Conservation (phyloP, 2,113 vertebrate genomes). For the Patagioenas fasciata region DNA sequence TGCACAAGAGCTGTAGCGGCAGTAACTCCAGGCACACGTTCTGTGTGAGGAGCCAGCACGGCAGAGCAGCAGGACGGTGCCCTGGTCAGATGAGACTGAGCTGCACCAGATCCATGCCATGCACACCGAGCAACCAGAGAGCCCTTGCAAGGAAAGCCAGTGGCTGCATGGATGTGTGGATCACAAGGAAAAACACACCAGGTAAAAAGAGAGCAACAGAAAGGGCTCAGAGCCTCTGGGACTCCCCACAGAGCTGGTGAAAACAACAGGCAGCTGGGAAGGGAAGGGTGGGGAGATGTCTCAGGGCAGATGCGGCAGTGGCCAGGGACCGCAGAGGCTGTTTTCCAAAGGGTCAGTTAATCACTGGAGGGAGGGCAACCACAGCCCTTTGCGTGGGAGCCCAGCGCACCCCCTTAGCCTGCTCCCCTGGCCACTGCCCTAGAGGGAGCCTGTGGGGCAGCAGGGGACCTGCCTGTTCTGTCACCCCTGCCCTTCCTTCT, state of each 20-base stretch:
- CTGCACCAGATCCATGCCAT: rapidly evolving
- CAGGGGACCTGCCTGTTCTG: rapidly evolving
- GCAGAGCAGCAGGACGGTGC: not conserved
- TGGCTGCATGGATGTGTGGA: not conserved
- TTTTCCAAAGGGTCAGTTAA: not conserved
- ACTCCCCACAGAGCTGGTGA: not conserved
- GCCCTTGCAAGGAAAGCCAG: not conserved
- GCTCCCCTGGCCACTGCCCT: not conserved
- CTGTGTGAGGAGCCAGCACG: not conserved
- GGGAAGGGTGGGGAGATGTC: not conserved
- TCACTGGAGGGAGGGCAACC: not conserved
- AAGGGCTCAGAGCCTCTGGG: not conserved
- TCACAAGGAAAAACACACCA: not conserved
- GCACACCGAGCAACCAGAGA: not conserved
- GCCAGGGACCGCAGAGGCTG: not conserved
- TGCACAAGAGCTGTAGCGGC: not conserved
- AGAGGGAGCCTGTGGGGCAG: not conserved
- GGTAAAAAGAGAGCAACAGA: not conserved
- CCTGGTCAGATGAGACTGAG: not conserved
- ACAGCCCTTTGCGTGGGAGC: not conserved
- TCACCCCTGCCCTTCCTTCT: not conserved
- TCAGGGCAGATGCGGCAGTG: not conserved
- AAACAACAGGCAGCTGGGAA: conserved; percentile 4
- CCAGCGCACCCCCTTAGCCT: not conserved
- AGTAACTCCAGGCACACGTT: not conserved